Evolutionary conservation across 2,888 invertebrate genomes (phyloP), one percentile per base, ranked within the genome.

Genomic region (Ypsolopha sequella): DNA sequence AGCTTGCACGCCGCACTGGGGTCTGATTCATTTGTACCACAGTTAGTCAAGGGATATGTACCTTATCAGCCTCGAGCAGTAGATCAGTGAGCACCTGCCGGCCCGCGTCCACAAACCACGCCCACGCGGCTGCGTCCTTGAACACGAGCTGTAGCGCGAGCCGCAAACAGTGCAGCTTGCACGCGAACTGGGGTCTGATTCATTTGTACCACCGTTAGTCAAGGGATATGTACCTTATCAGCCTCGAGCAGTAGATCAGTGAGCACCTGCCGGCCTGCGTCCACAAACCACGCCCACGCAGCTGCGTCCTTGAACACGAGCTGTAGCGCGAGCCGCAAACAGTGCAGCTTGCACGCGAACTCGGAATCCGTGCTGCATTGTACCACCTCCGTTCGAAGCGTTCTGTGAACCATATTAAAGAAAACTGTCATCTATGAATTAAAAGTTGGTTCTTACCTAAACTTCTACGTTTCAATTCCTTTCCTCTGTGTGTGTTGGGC

Each of bases 1-100:
- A 99, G 88, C 87, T 99, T 99, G 51, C 97, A 96, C 61, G 98
- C n/a, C 88, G 86, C 97, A 99, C 81, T 99, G 99, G 0, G 24
- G 24, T 24, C 24, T 24, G 24, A 2, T 24, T 24, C 24, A 24
- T n/a, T 24, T 24, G 24, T 24, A 24, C 24, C 24, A 24, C n/a
- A n/a, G n/a, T n/a, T n/a, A n/a, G 87, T 99, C 99, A 51, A 97
- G 97, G 99, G 80, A 99, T 99, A 0, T 41, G 60, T 69, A 92
- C 93, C 88, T 94, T 95, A 65, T 96, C 96, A 48, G 96, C 96
- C 64, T 93, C 93, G 36, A 96, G 89, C 61, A 98, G 88, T 56
- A 98, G 82, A 77, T 95, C 95, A 13, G 95, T 94, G 57, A 98
- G 91, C 59, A 98, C 91, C 78, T 95, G 94, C 6, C 95, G 89